phyloP scores from a whole-genome alignment of 1,140 invertebrate species.

The Nixonia krombeini region DNA sequence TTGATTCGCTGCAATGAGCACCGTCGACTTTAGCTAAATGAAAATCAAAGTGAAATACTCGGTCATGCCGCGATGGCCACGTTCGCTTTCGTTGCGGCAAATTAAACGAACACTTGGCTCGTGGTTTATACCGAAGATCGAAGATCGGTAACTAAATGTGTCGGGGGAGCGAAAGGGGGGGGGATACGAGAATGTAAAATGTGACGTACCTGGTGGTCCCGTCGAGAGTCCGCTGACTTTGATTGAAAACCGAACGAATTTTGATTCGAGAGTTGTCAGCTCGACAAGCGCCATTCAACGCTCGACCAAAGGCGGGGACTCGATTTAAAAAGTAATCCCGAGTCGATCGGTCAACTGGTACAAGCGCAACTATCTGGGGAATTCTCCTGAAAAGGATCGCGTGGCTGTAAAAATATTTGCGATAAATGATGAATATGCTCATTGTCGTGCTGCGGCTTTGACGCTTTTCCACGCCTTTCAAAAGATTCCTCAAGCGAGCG shows the following conservation, averaged over 20 bases:
- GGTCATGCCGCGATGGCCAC: slow-evolving; percentile 11
- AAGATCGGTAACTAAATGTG: too few species aligned
- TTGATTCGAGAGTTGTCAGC: slow-evolving; percentile 13
- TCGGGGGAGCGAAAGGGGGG: too few species aligned
- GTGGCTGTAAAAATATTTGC: slow-evolving; percentile 59
- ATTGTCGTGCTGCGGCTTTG: slow-evolving; percentile 36
- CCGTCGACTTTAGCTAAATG: slow-evolving; percentile 29
- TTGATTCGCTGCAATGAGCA: slow-evolving; percentile 38
- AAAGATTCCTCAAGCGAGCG: slow-evolving; percentile 29
- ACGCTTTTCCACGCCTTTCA: slow-evolving; percentile 32
- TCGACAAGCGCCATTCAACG: slow-evolving; percentile 5
- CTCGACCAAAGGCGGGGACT: too few species aligned
- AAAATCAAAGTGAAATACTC: slow-evolving; percentile 30
- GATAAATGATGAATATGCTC: slow-evolving; percentile 32
- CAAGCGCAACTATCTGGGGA: slow-evolving; percentile 21
- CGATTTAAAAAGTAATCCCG: slow-evolving; percentile 37
- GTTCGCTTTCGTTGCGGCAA: background rate
- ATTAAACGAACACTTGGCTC: too few species aligned
- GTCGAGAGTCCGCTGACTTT: background rate
- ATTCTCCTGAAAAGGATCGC: slow-evolving; percentile 45
- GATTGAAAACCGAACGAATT: slow-evolving; percentile 4
- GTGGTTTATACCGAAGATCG: too few species aligned
- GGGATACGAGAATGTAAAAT: too few species aligned
- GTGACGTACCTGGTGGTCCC: too few species aligned
- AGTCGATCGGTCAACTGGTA: slow-evolving; percentile 35